phyloP scores from a whole-genome alignment of 1,140 invertebrate species.

The Mylabris phalerata region DNA sequence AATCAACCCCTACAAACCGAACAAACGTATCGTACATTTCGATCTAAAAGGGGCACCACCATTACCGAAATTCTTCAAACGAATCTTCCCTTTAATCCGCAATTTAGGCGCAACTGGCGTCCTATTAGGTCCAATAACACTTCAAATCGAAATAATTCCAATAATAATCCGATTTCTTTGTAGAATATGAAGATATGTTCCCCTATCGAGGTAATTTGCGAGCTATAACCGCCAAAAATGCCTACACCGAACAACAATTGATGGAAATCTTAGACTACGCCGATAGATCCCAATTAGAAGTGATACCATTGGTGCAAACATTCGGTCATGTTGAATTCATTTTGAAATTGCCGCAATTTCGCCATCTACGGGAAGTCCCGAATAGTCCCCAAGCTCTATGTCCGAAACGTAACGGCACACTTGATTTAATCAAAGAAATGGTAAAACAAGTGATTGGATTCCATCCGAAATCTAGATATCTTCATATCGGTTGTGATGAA shows the following conservation, averaged over 20 bases:
- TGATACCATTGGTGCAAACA: constrained; percentile 92
- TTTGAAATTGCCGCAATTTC: constrained; percentile 69
- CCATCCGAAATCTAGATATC: constrained; percentile 34
- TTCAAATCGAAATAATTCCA: too few relatives aligned
- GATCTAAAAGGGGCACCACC: constrained; percentile 89
- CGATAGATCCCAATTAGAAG: constrained; percentile 59
- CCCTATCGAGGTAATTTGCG: constrained; percentile 69
- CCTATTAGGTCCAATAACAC: constrained; percentile 38
- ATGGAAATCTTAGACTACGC: constrained; percentile 56
- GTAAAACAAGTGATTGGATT: constrained; percentile 68
- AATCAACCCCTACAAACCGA: constrained; percentile 40
- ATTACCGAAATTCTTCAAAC: constrained; percentile 61
- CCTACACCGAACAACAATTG: constrained; percentile 68
- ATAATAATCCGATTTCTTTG: constrained; percentile 41
- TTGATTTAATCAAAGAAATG: constrained; percentile 67
- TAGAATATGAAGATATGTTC: constrained; percentile 99
- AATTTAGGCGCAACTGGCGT: constrained; percentile 74
- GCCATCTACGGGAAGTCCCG: constrained; percentile 68
- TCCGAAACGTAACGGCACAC: constrained; percentile 66
- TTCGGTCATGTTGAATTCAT: constrained; percentile 93
- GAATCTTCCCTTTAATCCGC: constrained; percentile 68
- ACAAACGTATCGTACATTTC: constrained; percentile 65
- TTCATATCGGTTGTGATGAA: constrained; percentile 79
- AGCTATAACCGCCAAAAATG: constrained; percentile 64
- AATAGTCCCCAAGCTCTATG: constrained; percentile 77